phyloP scores from a whole-genome alignment of 1,140 invertebrate species.

The Triops longicaudatus region DNA sequence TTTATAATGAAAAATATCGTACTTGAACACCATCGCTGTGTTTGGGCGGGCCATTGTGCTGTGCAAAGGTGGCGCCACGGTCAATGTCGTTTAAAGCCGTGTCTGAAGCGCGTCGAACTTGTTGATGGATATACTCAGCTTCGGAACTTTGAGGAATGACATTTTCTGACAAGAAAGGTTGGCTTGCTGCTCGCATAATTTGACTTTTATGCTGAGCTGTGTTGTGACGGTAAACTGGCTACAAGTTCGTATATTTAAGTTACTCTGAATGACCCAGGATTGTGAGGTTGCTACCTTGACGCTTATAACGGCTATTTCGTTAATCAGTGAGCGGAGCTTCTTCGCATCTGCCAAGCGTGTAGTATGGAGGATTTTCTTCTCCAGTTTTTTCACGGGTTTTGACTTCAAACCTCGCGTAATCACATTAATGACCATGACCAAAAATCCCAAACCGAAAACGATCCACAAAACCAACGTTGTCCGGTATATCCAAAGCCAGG shows the following conservation, averaged over 20 bases:
- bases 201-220: not conserved
- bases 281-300: slow-evolving; percentile 16
- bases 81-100: slow-evolving; percentile 20
- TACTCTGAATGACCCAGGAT: no score
- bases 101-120: slow-evolving; percentile 4
- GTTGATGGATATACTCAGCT: not conserved
- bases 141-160: not conserved
- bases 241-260: not conserved
- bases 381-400: slow-evolving; percentile 16
- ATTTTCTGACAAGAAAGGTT: slow-evolving; percentile 17
- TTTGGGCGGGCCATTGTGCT: not conserved
- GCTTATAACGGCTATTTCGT: slow-evolving; percentile 12
- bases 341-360: slow-evolving; percentile 3
- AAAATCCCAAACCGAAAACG: slow-evolving; percentile 41
- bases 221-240: slow-evolving; percentile 13
- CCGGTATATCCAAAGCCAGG: slow-evolving; percentile 35
- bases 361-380: slow-evolving; percentile 18
- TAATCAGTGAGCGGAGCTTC: slow-evolving; percentile 22
- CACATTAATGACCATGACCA: slow-evolving; percentile 41
- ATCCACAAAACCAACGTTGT: slow-evolving; percentile 40
- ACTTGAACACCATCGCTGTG: not conserved
- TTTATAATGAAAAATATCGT: not conserved
- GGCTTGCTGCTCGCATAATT: slow-evolving; percentile 10
- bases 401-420: slow-evolving; percentile 35
- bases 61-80: slow-evolving; percentile 8